A percentile compares a stretch with the other conserved stretches of the same genome.
Conservation (phyloP, 2,113 vertebrate genomes). For the Lycocorax pyrrhopterus region DNA sequence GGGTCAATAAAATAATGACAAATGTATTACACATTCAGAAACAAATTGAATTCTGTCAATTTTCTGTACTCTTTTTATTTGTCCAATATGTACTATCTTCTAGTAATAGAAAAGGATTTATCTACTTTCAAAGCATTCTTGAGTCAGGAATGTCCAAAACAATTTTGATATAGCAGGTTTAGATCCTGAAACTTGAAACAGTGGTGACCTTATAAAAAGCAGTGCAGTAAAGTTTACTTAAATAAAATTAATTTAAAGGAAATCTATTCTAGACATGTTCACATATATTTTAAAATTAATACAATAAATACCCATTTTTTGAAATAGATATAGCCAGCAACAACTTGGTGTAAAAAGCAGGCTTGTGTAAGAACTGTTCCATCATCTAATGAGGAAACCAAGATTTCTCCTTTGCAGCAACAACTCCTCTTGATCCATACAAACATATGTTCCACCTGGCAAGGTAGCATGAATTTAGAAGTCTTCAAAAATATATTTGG, state of each 20-base stretch:
- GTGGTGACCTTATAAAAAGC: background rate
- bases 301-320: background rate
- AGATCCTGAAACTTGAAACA: background rate
- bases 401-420: background rate
- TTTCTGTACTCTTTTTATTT: background rate
- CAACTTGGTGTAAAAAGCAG: background rate
- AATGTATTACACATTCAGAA: background rate
- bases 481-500: background rate
- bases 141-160: background rate
- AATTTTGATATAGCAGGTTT: background rate
- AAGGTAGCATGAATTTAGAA: background rate
- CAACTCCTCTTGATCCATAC: background rate
- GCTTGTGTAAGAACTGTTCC: background rate
- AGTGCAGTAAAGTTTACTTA: background rate
- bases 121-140: background rate
- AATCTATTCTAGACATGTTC: background rate
- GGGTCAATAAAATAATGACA: slow-evolving; percentile 49
- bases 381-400: background rate
- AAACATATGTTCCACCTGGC: background rate
- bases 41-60: slow-evolving; percentile 6
- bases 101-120: background rate
- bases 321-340: background rate
- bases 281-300: background rate
- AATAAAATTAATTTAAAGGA: background rate
- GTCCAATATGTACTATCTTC: background rate